These are phyloP conservation scores for Protonibea diacanthus DNA, from an alignment of 2,797 vertebrate species.

Conservation along the genomic window DNA sequence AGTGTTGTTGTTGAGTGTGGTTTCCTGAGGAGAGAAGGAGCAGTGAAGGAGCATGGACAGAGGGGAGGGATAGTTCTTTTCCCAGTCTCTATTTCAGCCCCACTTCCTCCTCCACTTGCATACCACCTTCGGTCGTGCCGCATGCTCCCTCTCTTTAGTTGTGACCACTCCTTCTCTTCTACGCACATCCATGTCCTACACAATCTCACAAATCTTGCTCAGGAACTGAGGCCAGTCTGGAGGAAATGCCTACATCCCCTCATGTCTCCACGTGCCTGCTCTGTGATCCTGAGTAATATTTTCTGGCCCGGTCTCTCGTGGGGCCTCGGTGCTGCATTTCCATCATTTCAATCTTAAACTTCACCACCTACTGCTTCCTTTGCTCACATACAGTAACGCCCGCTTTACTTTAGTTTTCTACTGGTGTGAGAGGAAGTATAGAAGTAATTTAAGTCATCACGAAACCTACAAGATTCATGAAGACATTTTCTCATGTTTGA, in stretches of 20 bases:
- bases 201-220: conserved; percentile 67
- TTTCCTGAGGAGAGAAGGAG: conserved; percentile 76
- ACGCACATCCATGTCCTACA: conserved; percentile 47
- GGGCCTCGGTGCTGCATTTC: conserved; percentile 45
- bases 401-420: conserved; percentile 11
- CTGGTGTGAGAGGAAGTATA: conserved; percentile 2
- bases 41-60: conserved; percentile 39
- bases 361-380: conserved; percentile 35
- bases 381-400: conserved; percentile 9
- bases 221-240: conserved; percentile 70
- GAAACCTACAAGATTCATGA: neutral
- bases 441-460: neutral
- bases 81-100: conserved; percentile 63
- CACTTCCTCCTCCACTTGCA: conserved; percentile 61
- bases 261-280: conserved; percentile 66
- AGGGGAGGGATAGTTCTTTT: conserved; percentile 61
- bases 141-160: conserved; percentile 40
- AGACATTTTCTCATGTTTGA: conserved; percentile 17
- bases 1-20: conserved; percentile 76
- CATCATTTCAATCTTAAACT: conserved; percentile 36
- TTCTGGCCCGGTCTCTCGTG: conserved; percentile 38
- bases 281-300: conserved; percentile 64
- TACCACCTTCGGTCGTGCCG: conserved; percentile 47
- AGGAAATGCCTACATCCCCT: conserved; percentile 78
- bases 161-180: conserved; percentile 43